Conservation (phyloP, 2,113 vertebrate species). For the Seriola rivoliana region DNA sequence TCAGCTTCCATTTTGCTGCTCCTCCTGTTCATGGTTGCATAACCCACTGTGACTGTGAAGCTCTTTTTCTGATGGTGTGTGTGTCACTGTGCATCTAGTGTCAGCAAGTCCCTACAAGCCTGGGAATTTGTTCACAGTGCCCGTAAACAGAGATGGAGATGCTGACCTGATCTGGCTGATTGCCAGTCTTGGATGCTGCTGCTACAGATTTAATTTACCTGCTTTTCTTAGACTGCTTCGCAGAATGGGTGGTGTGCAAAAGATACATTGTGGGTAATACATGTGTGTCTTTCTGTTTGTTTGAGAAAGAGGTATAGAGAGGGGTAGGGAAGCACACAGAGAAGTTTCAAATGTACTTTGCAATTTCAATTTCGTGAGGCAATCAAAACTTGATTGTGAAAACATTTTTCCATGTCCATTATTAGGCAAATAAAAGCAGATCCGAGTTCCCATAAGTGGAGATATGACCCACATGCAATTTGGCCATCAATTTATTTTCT, state of each 20-base stretch:
- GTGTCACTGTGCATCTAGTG: slow-evolving; percentile 40
- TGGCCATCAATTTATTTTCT: slow-evolving; percentile 82
- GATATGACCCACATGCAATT: slow-evolving; percentile 80
- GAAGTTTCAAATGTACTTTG: slow-evolving; percentile 45
- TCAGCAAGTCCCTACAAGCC: slow-evolving; percentile 44
- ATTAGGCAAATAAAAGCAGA: slow-evolving; percentile 69
- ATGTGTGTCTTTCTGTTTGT: slow-evolving; percentile 30
- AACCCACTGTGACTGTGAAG: slow-evolving; percentile 36
- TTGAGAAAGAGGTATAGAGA: slow-evolving; percentile 28
- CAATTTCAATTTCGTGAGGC: slow-evolving; percentile 4
- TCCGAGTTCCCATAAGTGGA: slow-evolving; percentile 67
- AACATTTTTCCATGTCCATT: slow-evolving; percentile 36
- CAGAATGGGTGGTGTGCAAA: slow-evolving; percentile 46
- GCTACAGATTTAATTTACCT: slow-evolving; percentile 76
- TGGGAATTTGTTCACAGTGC: slow-evolving; percentile 63
- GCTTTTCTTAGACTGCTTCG: slow-evolving; percentile 65
- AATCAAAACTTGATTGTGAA: slow-evolving; percentile 40
- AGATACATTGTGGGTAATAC: slow-evolving; percentile 56
- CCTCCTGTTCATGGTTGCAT: slow-evolving; percentile 45
- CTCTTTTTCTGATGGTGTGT: slow-evolving; percentile 38
- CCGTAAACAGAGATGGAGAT: slow-evolving; percentile 66
- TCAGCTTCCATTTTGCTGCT: slow-evolving; percentile 52
- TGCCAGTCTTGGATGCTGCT: slow-evolving; percentile 65
- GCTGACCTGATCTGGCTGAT: slow-evolving; percentile 65
- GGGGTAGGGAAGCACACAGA: neutral